Base-by-base conservation (phyloP, 2,888 invertebrate species). In the Pheosia tremula region DNA sequence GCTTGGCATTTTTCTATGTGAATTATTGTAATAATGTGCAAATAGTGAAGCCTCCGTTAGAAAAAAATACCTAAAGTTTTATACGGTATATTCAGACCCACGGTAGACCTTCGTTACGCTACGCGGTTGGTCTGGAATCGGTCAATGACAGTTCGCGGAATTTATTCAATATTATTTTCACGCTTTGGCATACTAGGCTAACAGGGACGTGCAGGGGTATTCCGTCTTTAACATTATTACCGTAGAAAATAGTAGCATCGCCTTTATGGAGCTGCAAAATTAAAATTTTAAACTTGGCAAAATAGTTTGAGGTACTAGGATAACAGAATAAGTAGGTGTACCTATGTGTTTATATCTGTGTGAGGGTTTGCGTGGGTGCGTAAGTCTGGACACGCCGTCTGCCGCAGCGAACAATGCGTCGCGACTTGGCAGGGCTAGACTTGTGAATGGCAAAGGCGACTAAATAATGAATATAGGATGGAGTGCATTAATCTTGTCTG, bases 361-460 rank as follows among this genome's bases (percentile, higher is more conserved):
- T 38, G 24, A 37, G 53, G 38, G 37, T 5, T 37, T 13, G 54
- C 43, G 58, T 55, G 39, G n/a, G 45, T n/a, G 45, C 54, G 43
- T 43, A 38, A 37, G 58, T 58, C 60, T 50, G 64, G 69, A 59
- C 72, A 67, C 54, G 39, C 55, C 38, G 67, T 69, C 66, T 69
- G 59, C 60, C 57, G 24, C 60, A 56, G 11, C 37, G 37, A 53
- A 53, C 53, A 53, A 53, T 37, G 24, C 53, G 55, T 38, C 47
- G 36, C 24, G 9, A 47, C 45, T 11, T 37, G 49, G 57, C 50
- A 52, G 58, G 8, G 52, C 58, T 24, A 58, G 60, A 63, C 49
- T 53, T 8, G 45, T 58, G 73, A 70, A 70, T 72, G 56, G 68
- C 73, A 70, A 70, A 65, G 53, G 55, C 52, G 4, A 37, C 37